Evolutionary conservation across 2,113 vertebrate species (phyloP).

Genomic region (Callipepla californica): DNA sequence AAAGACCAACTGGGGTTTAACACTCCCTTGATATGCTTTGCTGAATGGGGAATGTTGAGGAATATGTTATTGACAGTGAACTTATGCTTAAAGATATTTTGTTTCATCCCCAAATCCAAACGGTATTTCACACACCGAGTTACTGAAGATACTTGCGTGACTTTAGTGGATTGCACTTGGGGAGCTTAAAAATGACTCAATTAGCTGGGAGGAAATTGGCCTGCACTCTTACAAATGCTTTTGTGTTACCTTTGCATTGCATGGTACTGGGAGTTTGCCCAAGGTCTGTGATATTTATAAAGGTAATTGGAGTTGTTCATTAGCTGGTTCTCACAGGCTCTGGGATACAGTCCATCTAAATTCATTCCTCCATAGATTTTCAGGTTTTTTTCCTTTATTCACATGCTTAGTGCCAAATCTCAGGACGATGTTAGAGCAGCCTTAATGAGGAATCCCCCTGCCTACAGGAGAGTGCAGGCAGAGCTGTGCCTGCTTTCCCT

Average conservation of each 20-base stretch:
- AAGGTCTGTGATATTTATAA: slow-evolving; percentile 30
- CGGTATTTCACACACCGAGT: not conserved
- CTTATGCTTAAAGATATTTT: not conserved
- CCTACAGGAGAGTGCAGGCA: not conserved
- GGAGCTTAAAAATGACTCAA: slow-evolving; percentile 20
- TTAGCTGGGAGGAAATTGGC: slow-evolving; percentile 35
- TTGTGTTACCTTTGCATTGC: slow-evolving; percentile 38
- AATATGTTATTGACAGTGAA: fast-evolving
- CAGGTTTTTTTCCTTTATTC: slow-evolving; percentile 23
- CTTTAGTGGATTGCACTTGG: not conserved
- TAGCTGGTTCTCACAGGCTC: slow-evolving; percentile 37
- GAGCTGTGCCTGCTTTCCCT: not conserved
- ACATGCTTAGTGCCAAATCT: slow-evolving; percentile 19
- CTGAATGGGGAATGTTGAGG: not conserved
- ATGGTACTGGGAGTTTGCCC: slow-evolving; percentile 19
- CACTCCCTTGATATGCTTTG: not conserved
- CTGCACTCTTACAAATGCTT: not conserved
- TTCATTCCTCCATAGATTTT: slow-evolving; percentile 1
- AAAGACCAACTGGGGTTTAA: not conserved
- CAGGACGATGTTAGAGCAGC: not conserved
- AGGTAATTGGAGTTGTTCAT: slow-evolving; percentile 50
- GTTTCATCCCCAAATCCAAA: not conserved
- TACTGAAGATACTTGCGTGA: slow-evolving; percentile 12
- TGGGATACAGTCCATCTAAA: slow-evolving; percentile 35
- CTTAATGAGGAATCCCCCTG: slow-evolving; percentile 23